Conservation (phyloP, 1,140 invertebrate species). For the Lucilia cuprina region DNA sequence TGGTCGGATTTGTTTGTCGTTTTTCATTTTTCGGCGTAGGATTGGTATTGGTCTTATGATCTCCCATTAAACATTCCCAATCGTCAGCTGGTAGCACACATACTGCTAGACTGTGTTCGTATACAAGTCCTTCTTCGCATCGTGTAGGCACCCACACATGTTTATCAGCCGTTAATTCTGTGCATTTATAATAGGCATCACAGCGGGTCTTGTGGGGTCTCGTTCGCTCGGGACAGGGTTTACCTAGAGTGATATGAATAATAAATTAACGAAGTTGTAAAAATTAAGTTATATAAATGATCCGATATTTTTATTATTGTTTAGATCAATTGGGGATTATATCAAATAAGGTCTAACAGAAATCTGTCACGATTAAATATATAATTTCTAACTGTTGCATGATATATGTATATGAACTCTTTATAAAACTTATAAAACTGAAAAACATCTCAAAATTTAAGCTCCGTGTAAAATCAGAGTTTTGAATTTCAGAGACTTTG, state of each 20-base stretch:
- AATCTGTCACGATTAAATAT: too few relatives aligned
- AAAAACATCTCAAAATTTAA: too few relatives aligned
- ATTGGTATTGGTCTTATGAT: not conserved
- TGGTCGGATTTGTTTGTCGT: not conserved
- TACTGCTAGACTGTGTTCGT: slow-evolving; percentile 63
- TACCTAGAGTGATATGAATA: slow-evolving; percentile 45
- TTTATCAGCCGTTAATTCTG: slow-evolving; percentile 61
- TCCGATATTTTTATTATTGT: too few relatives aligned
- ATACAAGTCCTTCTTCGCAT: slow-evolving; percentile 65
- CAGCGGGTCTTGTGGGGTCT: slow-evolving; percentile 65
- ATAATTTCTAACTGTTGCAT: too few relatives aligned
- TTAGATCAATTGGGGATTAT: too few relatives aligned
- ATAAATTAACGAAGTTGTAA: too few relatives aligned
- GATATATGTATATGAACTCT: too few relatives aligned
- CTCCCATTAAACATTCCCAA: slow-evolving; percentile 56
- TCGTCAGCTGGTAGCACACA: slow-evolving; percentile 64
- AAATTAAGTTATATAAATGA: too few relatives aligned
- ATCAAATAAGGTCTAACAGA: too few relatives aligned
- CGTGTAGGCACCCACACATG: slow-evolving; percentile 65
- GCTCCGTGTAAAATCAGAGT: too few relatives aligned
- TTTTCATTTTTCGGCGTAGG: not conserved
- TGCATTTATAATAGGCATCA: slow-evolving; percentile 65
- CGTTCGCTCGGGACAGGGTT: slow-evolving; percentile 63
- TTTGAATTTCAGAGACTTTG: too few relatives aligned
- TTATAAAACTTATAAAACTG: too few relatives aligned